phyloP scores from a whole-genome alignment of 2,888 invertebrate species.

The Acleris emargana region DNA sequence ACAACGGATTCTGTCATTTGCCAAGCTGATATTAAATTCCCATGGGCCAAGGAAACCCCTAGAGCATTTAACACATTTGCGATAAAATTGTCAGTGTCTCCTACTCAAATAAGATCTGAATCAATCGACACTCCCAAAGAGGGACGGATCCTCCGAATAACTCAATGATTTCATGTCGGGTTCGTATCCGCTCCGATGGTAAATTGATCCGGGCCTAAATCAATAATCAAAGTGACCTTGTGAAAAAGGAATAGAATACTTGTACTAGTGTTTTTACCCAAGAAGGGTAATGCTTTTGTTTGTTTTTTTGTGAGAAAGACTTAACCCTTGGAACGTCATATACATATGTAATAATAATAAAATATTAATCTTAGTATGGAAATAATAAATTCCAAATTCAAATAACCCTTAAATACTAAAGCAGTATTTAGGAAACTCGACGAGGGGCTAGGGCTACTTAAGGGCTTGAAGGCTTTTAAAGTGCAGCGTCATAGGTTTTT shows the following conservation, averaged over 20 bases:
- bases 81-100: neutral
- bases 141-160: conserved; percentile 11
- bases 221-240: conserved; percentile 21
- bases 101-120: conserved; percentile 8
- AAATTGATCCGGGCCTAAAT: conserved; percentile 25
- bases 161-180: conserved; percentile 21
- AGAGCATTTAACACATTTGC: neutral
- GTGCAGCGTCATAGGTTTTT: no score
- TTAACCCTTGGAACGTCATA: no score
- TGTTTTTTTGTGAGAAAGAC: no score
- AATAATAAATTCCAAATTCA: no score
- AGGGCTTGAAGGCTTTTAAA: no score
- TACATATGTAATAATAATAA: no score
- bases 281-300: no score
- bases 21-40: no score
- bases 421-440: no score
- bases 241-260: conserved; percentile 28
- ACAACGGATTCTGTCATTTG: neutral
- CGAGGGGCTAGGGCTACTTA: no score
- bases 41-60: neutral
- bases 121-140: conserved; percentile 12
- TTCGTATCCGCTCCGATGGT: conserved; percentile 6
- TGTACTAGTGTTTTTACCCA: neutral
- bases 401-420: no score
- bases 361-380: no score